A percentile compares a stretch with the other conserved stretches of the same genome.
phyloP scores from a whole-genome alignment of 2,888 invertebrate species.

The Seira musarum region DNA sequence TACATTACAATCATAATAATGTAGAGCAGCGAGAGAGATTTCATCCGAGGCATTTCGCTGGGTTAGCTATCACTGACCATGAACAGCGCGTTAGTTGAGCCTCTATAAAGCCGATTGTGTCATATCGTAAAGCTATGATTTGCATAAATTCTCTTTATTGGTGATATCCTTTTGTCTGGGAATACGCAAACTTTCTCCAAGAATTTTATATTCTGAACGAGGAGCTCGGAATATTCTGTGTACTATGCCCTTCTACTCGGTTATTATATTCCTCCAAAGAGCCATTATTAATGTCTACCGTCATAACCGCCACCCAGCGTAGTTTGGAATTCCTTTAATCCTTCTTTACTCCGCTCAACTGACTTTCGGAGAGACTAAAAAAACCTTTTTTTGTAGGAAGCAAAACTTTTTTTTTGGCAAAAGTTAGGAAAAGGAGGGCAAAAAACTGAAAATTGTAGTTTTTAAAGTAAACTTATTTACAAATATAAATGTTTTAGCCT shows the following conservation, averaged over 20 bases:
- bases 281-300: slow-evolving; percentile 8
- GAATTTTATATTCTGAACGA: slow-evolving; percentile 2
- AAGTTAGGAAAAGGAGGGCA: not conserved
- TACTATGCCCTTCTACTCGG: not conserved
- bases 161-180: slow-evolving; percentile 1
- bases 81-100: slow-evolving; percentile 3
- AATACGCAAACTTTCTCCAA: not conserved
- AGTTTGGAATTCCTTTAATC: slow-evolving; percentile 12
- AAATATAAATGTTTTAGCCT: slow-evolving; percentile 12
- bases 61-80: not conserved
- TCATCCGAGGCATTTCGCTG: not conserved
- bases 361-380: not conserved
- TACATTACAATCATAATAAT: slow-evolving; percentile 6
- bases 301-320: slow-evolving; percentile 10
- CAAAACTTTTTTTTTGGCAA: slow-evolving; percentile 5
- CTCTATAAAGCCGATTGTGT: slow-evolving; percentile 7
- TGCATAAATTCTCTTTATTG: slow-evolving; percentile 15
- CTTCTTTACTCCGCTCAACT: slow-evolving; percentile 8
- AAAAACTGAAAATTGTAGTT: slow-evolving; percentile 9
- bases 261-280: slow-evolving; percentile 10
- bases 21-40: not conserved
- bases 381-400: not conserved
- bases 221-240: not conserved
- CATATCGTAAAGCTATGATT: slow-evolving; percentile 15
- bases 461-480: slow-evolving; percentile 10